phyloP scores from a whole-genome alignment of 2,888 invertebrate genomes.

The Gisinianus flammeolus region DNA sequence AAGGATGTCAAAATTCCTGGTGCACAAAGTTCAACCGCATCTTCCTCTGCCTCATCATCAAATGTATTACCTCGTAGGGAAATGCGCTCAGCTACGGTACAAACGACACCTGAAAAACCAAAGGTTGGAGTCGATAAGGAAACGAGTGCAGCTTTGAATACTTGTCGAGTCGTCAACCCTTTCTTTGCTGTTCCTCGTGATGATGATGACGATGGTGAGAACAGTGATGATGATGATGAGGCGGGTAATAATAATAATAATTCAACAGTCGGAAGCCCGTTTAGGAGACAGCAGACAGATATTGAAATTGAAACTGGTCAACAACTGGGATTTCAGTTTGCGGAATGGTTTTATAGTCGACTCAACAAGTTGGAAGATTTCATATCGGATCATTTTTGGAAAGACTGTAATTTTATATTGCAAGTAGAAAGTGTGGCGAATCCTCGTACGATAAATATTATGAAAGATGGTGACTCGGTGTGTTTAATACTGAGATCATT shows the following conservation, averaged over 20 bases:
- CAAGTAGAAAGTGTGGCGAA: constrained; percentile 60
- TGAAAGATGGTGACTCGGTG: constrained; percentile 60
- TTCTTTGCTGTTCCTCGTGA: neutral
- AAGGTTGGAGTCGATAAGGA: neutral
- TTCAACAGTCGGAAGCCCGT: too few relatives aligned
- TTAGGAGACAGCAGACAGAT: neutral
- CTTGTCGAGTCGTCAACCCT: constrained; percentile 3
- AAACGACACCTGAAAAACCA: constrained; percentile 1
- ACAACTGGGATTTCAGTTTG: constrained; percentile 62
- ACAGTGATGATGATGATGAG: constrained; percentile 11
- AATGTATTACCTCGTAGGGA: too few relatives aligned
- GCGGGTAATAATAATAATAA: too few relatives aligned
- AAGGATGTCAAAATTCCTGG: too few relatives aligned
- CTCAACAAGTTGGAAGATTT: constrained; percentile 62
- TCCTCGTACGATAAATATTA: constrained; percentile 39
- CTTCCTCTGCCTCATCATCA: too few relatives aligned
- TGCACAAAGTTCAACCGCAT: too few relatives aligned
- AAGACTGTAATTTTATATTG: constrained; percentile 63
- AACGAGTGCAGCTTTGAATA: neutral
- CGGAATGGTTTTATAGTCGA: constrained; percentile 68
- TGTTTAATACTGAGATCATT: constrained; percentile 61
- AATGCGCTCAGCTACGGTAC: too few relatives aligned
- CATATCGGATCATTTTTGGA: constrained; percentile 67
- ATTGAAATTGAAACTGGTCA: constrained; percentile 24
- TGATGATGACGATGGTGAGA: constrained; percentile 3